phyloP scores from a whole-genome alignment of 2,888 invertebrate species.

The Drosophila conformis region DNA sequence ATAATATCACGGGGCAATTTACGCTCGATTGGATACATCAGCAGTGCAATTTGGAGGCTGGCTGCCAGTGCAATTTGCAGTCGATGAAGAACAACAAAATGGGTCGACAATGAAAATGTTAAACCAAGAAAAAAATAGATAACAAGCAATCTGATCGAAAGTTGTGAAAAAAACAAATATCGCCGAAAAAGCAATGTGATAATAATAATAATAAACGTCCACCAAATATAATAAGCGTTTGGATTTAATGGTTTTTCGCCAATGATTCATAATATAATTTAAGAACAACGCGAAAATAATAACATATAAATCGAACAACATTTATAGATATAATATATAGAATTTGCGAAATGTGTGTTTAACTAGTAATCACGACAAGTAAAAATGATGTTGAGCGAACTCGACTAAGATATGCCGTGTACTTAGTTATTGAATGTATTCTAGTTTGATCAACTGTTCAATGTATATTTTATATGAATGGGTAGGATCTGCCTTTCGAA shows the following conservation, averaged over 20 bases:
- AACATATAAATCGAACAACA: not conserved
- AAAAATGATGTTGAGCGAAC: not conserved
- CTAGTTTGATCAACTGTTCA: not conserved
- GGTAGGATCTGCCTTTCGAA: not conserved
- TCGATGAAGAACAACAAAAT: conserved; percentile 22
- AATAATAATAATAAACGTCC: not conserved
- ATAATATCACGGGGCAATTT: conserved; percentile 69
- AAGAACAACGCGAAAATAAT: not conserved
- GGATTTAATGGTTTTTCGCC: not conserved
- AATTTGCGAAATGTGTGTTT: not conserved
- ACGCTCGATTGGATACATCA: conserved; percentile 69
- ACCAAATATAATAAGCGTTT: not conserved
- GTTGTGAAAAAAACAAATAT: conserved; percentile 38
- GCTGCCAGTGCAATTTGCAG: conserved; percentile 53
- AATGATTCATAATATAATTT: not conserved
- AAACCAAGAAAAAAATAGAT: conserved; percentile 56
- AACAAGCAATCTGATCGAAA: conserved; percentile 51
- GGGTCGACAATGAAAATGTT: conserved; percentile 58
- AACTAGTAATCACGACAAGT: not conserved
- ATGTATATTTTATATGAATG: not conserved
- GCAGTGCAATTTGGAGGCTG: conserved; percentile 3
- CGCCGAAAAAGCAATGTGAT: not conserved
- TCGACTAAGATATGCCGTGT: not conserved
- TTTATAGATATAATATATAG: not conserved
- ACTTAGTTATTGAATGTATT: not conserved